phyloP scores from a whole-genome alignment of 2,113 vertebrate species.

The Microtus oregoni region DNA sequence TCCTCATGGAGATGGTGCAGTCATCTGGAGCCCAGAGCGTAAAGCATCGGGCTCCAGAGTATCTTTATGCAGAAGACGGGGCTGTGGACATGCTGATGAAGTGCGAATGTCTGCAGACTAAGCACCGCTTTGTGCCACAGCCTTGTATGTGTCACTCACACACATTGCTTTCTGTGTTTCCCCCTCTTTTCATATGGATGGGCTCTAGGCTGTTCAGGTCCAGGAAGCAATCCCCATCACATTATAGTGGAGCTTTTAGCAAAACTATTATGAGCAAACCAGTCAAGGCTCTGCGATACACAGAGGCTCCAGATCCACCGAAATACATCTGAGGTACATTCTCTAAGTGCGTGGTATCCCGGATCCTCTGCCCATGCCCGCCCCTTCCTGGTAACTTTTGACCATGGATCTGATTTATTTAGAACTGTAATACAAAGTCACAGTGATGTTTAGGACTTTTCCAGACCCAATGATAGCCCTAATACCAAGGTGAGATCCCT shows the following conservation, averaged over 20 bases:
- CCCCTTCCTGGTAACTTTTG: neutral
- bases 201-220: neutral
- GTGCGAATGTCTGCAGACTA: constrained; percentile 21
- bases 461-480: neutral
- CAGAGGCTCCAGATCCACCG: constrained; percentile 17
- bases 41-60: constrained; percentile 48
- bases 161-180: neutral
- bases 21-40: constrained; percentile 54
- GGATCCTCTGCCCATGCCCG: neutral
- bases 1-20: neutral
- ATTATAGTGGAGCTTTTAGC: neutral
- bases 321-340: constrained; percentile 38
- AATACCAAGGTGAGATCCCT: neutral
- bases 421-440: neutral
- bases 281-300: neutral
- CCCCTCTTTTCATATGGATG: neutral
- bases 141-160: neutral
- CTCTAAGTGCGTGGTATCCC: neutral
- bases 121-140: neutral
- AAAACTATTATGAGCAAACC: constrained; percentile 23
- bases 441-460: neutral
- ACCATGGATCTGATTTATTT: neutral
- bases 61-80: constrained; percentile 45
- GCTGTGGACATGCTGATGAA: constrained; percentile 49
- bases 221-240: neutral